phyloP scores from a whole-genome alignment of 1,140 invertebrate genomes.

The Drosophila lacertosa region DNA sequence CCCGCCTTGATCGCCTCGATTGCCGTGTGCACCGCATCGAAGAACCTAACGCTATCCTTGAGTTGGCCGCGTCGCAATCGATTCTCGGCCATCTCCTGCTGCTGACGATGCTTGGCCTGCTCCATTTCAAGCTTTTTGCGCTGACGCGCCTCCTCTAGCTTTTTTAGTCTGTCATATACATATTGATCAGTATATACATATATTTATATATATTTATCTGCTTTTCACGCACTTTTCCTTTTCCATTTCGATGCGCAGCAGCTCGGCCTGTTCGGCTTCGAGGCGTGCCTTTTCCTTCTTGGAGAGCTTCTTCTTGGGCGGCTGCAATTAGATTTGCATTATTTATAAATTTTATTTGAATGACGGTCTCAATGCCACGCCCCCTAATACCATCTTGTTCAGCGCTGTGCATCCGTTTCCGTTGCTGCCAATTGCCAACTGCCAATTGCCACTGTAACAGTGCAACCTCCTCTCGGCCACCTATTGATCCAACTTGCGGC shows the following conservation, averaged over 20 bases:
- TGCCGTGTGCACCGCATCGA: slow-evolving; percentile 57
- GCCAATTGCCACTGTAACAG: slow-evolving; percentile 22
- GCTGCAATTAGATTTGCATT: slow-evolving; percentile 52
- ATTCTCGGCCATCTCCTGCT: slow-evolving; percentile 81
- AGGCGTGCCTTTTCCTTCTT: slow-evolving; percentile 84
- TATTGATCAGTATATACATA: no score
- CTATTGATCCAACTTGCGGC: slow-evolving; percentile 50
- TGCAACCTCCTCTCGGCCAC: slow-evolving; percentile 2
- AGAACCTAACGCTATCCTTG: slow-evolving; percentile 74
- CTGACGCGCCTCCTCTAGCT: slow-evolving; percentile 79
- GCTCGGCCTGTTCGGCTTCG: slow-evolving; percentile 84
- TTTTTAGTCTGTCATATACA: slow-evolving; percentile 67
- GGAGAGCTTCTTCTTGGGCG: slow-evolving; percentile 84
- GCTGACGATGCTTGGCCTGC: slow-evolving; percentile 75
- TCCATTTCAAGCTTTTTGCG: slow-evolving; percentile 81
- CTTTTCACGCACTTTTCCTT: slow-evolving; percentile 76
- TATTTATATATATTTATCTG: not conserved
- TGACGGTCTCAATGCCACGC: not conserved
- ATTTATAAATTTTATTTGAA: slow-evolving; percentile 30
- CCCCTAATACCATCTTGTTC: slow-evolving; percentile 17
- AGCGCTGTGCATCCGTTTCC: slow-evolving; percentile 24
- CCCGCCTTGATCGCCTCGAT: slow-evolving; percentile 71
- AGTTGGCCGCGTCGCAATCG: slow-evolving; percentile 64
- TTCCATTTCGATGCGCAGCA: slow-evolving; percentile 83
- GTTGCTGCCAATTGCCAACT: slow-evolving; percentile 26